Percentiles rank a stretch among this genome's conserved stretches.
Evolutionary conservation across 2,888 invertebrate genomes (phyloP).

Genomic region (Lumbricus terrestris): DNA sequence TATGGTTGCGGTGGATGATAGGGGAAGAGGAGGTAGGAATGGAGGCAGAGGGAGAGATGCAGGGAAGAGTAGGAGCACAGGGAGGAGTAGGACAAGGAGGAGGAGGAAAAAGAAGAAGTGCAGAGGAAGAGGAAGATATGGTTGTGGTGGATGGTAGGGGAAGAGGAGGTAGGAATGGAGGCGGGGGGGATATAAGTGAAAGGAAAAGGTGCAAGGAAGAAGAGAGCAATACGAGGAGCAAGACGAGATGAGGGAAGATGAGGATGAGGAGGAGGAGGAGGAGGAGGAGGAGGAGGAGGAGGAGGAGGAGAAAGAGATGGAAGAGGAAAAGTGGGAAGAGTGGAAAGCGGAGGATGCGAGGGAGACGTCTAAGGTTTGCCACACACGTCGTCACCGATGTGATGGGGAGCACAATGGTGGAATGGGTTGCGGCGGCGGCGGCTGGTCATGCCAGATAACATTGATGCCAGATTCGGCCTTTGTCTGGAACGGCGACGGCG

Average conservation of each 20-base stretch:
- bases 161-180: background rate
- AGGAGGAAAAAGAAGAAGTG: background rate
- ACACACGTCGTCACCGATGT: constrained; percentile 3
- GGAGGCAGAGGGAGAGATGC: background rate
- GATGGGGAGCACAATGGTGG: constrained; percentile 3
- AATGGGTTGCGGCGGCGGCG: background rate
- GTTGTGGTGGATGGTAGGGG: background rate
- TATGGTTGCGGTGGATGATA: background rate
- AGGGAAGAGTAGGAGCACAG: background rate
- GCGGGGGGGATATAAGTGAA: background rate
- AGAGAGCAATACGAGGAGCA: background rate
- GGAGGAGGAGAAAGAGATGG: background rate
- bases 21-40: background rate
- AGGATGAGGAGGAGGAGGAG: background rate
- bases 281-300: background rate
- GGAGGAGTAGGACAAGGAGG: background rate
- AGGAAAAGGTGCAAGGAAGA: background rate
- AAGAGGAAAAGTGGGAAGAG: background rate
- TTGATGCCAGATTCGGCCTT: constrained; percentile 3
- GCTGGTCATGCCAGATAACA: background rate
- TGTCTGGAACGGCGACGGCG: background rate
- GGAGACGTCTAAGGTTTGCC: constrained; percentile 3
- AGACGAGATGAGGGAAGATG: background rate
- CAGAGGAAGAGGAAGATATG: background rate
- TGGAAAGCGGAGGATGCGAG: background rate